Evolutionary conservation across 2,888 invertebrate species (phyloP).

Genomic region (Chaitophorus viminalis): DNA sequence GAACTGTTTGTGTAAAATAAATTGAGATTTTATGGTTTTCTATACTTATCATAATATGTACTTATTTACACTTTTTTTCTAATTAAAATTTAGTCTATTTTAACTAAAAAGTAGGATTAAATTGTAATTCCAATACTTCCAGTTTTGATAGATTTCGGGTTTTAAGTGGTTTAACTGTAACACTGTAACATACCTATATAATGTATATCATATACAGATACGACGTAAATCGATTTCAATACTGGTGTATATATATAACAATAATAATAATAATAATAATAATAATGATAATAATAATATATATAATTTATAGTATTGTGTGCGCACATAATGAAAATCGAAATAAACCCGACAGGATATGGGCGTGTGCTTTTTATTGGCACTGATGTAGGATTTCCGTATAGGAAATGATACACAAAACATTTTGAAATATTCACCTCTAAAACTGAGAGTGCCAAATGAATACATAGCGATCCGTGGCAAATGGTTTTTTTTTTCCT

Average conservation of each 20-base stretch:
- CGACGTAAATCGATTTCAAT: slow-evolving; percentile 10
- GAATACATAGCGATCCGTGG: neutral
- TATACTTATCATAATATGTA: too few species aligned
- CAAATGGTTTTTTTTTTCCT: neutral
- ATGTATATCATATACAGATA: too few species aligned
- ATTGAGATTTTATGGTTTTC: too few species aligned
- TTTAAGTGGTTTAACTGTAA: too few species aligned
- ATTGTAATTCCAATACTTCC: too few species aligned
- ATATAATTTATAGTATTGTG: neutral
- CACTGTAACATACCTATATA: too few species aligned
- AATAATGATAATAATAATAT: neutral
- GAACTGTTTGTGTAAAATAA: too few species aligned
- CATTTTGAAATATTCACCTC: neutral
- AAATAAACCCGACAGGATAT: slow-evolving; percentile 26
- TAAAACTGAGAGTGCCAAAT: neutral
- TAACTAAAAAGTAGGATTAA: too few species aligned
- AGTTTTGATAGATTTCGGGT: too few species aligned
- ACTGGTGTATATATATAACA: neutral
- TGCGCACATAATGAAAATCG: slow-evolving; percentile 6
- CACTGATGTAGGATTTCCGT: slow-evolving; percentile 32
- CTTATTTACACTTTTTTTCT: too few species aligned
- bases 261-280: neutral
- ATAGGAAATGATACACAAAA: slow-evolving; percentile 4
- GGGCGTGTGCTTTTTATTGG: slow-evolving; percentile 34
- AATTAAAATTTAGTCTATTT: too few species aligned